Conservation (phyloP, 2,797 vertebrate genomes). For the Acanthiza pusilla region DNA sequence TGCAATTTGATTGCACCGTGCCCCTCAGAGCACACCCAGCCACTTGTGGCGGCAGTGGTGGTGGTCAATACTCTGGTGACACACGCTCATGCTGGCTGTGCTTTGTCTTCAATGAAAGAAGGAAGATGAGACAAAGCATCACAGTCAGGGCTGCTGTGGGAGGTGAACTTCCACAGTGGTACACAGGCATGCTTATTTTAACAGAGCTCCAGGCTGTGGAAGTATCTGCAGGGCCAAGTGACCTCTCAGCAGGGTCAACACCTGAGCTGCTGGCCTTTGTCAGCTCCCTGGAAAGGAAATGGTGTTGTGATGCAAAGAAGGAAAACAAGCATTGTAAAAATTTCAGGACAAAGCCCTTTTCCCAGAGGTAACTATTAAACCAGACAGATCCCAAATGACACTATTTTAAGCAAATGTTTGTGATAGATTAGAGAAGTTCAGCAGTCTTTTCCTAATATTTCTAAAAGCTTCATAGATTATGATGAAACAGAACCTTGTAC, state of each 20-base stretch:
- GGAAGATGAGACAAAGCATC: neutral
- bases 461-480: neutral
- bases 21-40: neutral
- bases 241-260: neutral
- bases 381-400: neutral
- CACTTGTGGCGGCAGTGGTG: neutral
- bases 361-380: constrained; percentile 25
- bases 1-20: rapidly evolving
- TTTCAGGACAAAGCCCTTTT: constrained; percentile 10
- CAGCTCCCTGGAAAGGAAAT: constrained; percentile 12
- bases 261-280: constrained; percentile 2
- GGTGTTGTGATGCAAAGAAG: neutral
- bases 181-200: neutral
- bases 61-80: rapidly evolving
- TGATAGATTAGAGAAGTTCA: neutral
- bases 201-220: neutral
- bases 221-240: neutral
- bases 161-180: neutral
- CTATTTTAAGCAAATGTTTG: constrained; percentile 2
- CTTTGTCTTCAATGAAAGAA: neutral
- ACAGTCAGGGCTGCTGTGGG: neutral
- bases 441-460: neutral
- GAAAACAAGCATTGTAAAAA: constrained; percentile 21
- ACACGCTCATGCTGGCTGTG: rapidly evolving
- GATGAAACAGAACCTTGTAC: neutral